Evolutionary conservation across 2,797 vertebrate species (phyloP).

Genomic region (Acrocephalus scirpaceus): DNA sequence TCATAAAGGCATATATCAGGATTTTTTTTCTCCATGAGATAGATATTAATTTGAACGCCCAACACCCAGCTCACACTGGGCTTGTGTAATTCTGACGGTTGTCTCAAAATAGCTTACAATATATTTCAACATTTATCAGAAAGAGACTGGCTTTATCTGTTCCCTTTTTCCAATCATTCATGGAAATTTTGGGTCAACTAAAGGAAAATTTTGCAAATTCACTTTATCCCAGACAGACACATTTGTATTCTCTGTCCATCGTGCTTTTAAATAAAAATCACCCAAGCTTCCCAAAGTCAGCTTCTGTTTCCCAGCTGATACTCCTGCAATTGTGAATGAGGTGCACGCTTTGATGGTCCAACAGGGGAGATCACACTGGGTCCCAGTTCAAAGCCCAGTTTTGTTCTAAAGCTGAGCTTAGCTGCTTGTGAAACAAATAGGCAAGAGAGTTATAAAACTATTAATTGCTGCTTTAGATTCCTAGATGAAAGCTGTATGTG

Average conservation of each 20-base stretch:
- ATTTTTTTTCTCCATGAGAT: neutral
- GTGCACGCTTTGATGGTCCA: neutral
- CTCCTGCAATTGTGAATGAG: neutral
- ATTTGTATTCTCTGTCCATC: neutral
- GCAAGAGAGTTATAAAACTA: constrained; percentile 1
- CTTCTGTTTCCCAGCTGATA: neutral
- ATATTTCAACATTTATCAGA: neutral
- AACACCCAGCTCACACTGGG: neutral
- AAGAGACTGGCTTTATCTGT: neutral
- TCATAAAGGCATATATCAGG: neutral
- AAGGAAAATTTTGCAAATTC: constrained; percentile 13
- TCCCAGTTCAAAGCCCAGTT: neutral
- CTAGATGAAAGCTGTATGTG: neutral
- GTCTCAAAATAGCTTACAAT: constrained; percentile 25
- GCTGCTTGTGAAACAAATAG: neutral
- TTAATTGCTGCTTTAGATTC: constrained; percentile 32
- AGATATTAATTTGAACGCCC: neutral
- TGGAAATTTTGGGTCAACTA: neutral
- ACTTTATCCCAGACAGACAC: neutral
- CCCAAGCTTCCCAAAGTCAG: neutral
- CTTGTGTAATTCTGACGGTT: constrained; percentile 22
- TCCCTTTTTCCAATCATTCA: neutral
- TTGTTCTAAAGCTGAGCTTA: neutral
- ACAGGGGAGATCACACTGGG: neutral
- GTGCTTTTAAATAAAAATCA: neutral